Evolutionary conservation across 2,888 invertebrate genomes (phyloP).

Genomic region (Argynnis bischoffii): DNA sequence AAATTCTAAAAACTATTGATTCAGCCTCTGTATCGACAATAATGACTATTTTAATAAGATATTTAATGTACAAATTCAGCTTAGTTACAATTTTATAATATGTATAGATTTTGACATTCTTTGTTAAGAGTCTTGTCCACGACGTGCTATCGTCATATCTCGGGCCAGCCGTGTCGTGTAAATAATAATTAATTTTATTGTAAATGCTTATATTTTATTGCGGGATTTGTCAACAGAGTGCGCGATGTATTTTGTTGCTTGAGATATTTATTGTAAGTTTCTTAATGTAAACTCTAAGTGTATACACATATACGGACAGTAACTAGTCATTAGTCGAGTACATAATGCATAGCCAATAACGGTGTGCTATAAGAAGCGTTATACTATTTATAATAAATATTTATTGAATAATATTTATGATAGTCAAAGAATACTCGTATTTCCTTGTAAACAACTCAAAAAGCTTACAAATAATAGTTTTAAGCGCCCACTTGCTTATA

Average conservation of each 20-base stretch:
- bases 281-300: slow-evolving; percentile 73
- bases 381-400: slow-evolving; percentile 4
- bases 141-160: slow-evolving; percentile 48
- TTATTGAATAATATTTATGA: slow-evolving; percentile 11
- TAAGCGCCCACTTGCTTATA: neutral
- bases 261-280: slow-evolving; percentile 78
- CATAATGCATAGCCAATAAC: slow-evolving; percentile 22
- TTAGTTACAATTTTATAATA: too few species aligned
- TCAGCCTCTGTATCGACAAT: too few species aligned
- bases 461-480: neutral
- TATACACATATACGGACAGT: slow-evolving; percentile 52
- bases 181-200: slow-evolving; percentile 83
- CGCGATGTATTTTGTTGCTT: slow-evolving; percentile 78
- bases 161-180: slow-evolving; percentile 77
- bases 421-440: neutral
- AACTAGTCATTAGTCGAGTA: slow-evolving; percentile 42
- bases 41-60: too few species aligned
- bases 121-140: slow-evolving; percentile 52
- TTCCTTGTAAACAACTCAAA: neutral
- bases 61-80: too few species aligned
- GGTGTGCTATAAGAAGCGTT: slow-evolving; percentile 12
- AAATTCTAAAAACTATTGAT: too few species aligned
- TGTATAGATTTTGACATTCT: too few species aligned
- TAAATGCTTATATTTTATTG: slow-evolving; percentile 83
- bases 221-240: slow-evolving; percentile 82